Evolutionary conservation across 2,113 vertebrate species (phyloP), one percentile per base, ranked within the genome.

Genomic region (Paracyprichromis sp.): DNA sequence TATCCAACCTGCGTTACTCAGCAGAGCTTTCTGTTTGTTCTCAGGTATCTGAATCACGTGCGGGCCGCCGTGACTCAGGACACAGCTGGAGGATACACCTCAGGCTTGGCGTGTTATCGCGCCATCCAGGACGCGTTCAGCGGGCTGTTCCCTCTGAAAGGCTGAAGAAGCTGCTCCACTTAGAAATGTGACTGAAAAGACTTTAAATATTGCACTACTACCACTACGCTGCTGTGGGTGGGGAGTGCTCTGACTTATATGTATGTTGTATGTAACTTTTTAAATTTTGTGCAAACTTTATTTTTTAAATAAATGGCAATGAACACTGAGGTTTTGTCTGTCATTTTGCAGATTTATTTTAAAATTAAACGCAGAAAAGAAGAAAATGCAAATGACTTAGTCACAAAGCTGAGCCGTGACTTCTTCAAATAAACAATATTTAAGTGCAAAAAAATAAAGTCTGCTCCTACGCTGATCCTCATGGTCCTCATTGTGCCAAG

Each of bases 91-190:
- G 99, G 99, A 90, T 99, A 99, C 93, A 92, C 96, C 31, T 98
- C 99, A 38, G 97, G 97, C 38, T 96, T 99, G 16, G 99, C 98
- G 0, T 99, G 99, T 96, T 96, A 98, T 94, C 96, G 98, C 86
- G 99, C 98, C 13, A 87, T 99, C 24, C 98, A 99, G 95, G 99
- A 99, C 79, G 98, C 99, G 0, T 98, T 99, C 97, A 99, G 98
- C 36, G 98, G 98, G 9, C 97, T 99, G 66, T 98, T 99, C 91
- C 78, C 78, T 21, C 14, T 4, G 2, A 84, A 24, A 81, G 66
- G 69, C 52, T 95, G 87, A 95, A 26, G 38, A 36, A 29, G 43
- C 31, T 38, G 11, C 56, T n/a, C 53, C 45, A 80, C 6, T 24
- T 24, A 50, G 19, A 76, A 83, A 71, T 34, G 36, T 36, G 52